Evolutionary conservation across 2,888 invertebrate genomes (phyloP).

Genomic region (Pilophorus perplexus): DNA sequence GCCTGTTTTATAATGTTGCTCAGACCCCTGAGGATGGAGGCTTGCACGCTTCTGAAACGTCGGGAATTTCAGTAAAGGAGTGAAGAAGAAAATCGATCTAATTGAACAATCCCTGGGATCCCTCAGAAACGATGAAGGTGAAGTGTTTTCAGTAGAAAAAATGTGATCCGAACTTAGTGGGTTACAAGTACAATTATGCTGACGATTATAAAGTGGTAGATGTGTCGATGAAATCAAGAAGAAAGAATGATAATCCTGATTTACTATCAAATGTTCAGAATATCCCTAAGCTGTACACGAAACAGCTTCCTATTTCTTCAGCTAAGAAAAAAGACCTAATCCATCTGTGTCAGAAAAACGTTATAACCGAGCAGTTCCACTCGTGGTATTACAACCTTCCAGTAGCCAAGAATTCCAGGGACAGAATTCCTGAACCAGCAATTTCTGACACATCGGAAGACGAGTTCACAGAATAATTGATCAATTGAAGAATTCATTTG

Average conservation of each 20-base stretch:
- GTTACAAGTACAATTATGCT: too few relatives aligned
- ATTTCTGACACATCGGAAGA: slow-evolving; percentile 1
- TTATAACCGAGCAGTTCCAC: not conserved
- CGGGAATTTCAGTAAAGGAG: too few relatives aligned
- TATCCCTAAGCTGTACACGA: not conserved
- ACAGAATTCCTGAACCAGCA: slow-evolving; percentile 1
- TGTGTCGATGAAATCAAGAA: too few relatives aligned
- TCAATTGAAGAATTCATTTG: not conserved
- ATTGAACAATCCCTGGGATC: too few relatives aligned
- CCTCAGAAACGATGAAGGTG: too few relatives aligned
- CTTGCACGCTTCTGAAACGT: too few relatives aligned
- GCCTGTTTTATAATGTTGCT: too few relatives aligned
- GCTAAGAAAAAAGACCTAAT: not conserved
- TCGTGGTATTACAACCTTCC: not conserved
- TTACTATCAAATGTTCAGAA: not conserved
- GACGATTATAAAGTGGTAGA: too few relatives aligned
- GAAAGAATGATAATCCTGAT: not conserved
- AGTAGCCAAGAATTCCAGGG: not conserved
- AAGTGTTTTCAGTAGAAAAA: too few relatives aligned
- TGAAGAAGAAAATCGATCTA: too few relatives aligned
- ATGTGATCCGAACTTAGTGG: too few relatives aligned
- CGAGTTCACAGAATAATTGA: not conserved
- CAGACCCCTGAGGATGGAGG: too few relatives aligned
- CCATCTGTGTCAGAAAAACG: not conserved
- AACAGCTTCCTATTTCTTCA: not conserved